Base-by-base conservation (phyloP, 2,797 vertebrate genomes). In the Gallinago stenura region DNA sequence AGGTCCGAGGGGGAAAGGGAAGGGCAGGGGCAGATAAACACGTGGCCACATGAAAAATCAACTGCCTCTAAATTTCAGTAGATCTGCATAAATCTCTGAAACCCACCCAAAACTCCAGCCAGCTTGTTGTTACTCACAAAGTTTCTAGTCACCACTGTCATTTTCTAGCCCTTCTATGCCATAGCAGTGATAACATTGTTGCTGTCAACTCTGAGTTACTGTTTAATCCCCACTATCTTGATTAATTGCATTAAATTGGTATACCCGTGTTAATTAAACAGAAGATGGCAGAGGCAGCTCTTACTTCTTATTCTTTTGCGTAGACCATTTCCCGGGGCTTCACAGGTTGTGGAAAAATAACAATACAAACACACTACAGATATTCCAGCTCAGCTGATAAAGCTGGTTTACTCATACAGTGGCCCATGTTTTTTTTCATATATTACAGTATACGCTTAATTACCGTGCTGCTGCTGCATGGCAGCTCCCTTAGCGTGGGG, bases 161-260 rank as follows among this genome's bases (percentile, higher is more conserved):
- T 41, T 80, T 62, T 93, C 43, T 87, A 80, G 66, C 66, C 33
- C 21, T 87, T 81, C 85, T 53, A 24, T 37, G 54, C 56, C 71
- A 54, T 3, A 61, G 82, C 83, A 68, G 12, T 35, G 46, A 33
- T n/a, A 85, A 88, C 48, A 30, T 70, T 77, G 84, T 90, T 45
- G 0, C 73, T 89, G 73, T 87, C 91, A 93, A 20, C 82, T 83
- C 30, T 51, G 80, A 94, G 93, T 93, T 97, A 90, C 82, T 86
- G 48, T 95, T 96, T 97, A 97, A 97, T 94, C 82, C 86, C 65
- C 71, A 50, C 90, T 61, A 88, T 62, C 90, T 95, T 96, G 90
- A 96, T 93, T 97, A 97, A 96, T 56, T 87, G 96, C 85, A 73
- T 97, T 93, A 95, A 97, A 93, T 79, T 51, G 61, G 78, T 92